Percentiles rank a stretch among this genome's conserved stretches.
These are phyloP conservation scores for Dryadula phaetusa DNA, from an alignment of 2,888 invertebrate genomes.

Conservation along the genomic window DNA sequence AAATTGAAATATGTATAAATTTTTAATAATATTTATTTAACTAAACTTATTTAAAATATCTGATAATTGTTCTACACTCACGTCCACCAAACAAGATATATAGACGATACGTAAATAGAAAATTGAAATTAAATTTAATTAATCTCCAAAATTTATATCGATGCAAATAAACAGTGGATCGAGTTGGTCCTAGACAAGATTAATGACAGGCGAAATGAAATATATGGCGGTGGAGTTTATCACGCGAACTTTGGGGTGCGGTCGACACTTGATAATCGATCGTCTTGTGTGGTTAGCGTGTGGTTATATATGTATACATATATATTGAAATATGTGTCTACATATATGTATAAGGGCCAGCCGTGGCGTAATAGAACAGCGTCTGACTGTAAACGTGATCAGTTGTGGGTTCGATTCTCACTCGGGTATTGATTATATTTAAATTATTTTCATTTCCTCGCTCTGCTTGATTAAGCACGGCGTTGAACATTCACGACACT, in stretches of 20 bases:
- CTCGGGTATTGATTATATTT: too few species aligned
- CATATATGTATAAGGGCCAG: background rate
- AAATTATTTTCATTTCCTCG: too few species aligned
- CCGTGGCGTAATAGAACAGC: too few species aligned
- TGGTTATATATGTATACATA: slow-evolving; percentile 12
- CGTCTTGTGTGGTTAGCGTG: slow-evolving; percentile 21
- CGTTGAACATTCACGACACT: too few species aligned
- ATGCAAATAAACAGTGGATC: slow-evolving; percentile 36
- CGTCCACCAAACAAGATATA: background rate
- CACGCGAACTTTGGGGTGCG: slow-evolving; percentile 38
- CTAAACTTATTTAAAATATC: background rate
- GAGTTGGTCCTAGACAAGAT: slow-evolving; percentile 58
- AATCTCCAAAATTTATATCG: slow-evolving; percentile 22
- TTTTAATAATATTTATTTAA: background rate
- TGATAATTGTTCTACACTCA: background rate
- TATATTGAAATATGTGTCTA: background rate
- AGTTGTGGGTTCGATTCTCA: too few species aligned
- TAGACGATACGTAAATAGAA: slow-evolving; percentile 10
- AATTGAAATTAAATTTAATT: slow-evolving; percentile 21
- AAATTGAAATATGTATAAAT: too few species aligned
- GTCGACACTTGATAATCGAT: slow-evolving; percentile 35
- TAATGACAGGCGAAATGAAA: slow-evolving; percentile 64
- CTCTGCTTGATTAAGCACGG: too few species aligned
- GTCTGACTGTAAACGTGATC: too few species aligned
- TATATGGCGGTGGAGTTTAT: slow-evolving; percentile 55